Evolutionary conservation across 1,140 invertebrate species (phyloP), one percentile per base, ranked within the genome.

Genomic region (Phymorhynchus buccinoides): DNA sequence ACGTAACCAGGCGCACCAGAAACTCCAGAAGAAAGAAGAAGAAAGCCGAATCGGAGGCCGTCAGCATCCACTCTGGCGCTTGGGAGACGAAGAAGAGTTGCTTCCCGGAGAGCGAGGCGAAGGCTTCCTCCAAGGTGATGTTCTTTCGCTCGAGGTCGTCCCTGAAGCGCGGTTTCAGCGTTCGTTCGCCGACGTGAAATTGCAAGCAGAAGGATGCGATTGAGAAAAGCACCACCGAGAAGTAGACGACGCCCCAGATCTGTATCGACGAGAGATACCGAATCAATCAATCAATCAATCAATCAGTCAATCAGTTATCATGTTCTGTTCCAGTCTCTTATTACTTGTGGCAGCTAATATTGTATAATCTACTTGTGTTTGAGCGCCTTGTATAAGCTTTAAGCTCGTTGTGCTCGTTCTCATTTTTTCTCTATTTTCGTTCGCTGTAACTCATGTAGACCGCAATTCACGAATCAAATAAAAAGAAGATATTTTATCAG

Each of bases 1-100:
- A 87, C 32, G 68, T 52, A 3, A 79, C 22, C 7, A 93, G 86
- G 37, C 92, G 84, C 27, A 92, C 39, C 0, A 90, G 48, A 39
- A 92, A 90, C 86, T 93, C 93, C 35, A 92, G 68, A 27, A 89
- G 80, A 80, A 93, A 93, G 89, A 90, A 94, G 9, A 91, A 84
- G 80, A 94, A 93, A 81, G 93, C 94, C 66, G 88, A 87, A 35
- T 35, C n/a, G 9, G 22, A 22, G 41, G 44, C 3, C 4, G 22
- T 9, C 6, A 22, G 18, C 27, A 79, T 6, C 77, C 77, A 79
- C n/a, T n/a, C n/a, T 0, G 77, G 73, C 18, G 39, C 32, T 4
- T 9, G 3, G 18, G 27, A 2, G 3, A 16, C 42, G 35, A 41
- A 9, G 18, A 1, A 39, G 37, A 22, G 41, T 39, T 75, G 18